Base-by-base conservation (phyloP, 2,888 invertebrate genomes). In the Drosophila basisetae region DNA sequence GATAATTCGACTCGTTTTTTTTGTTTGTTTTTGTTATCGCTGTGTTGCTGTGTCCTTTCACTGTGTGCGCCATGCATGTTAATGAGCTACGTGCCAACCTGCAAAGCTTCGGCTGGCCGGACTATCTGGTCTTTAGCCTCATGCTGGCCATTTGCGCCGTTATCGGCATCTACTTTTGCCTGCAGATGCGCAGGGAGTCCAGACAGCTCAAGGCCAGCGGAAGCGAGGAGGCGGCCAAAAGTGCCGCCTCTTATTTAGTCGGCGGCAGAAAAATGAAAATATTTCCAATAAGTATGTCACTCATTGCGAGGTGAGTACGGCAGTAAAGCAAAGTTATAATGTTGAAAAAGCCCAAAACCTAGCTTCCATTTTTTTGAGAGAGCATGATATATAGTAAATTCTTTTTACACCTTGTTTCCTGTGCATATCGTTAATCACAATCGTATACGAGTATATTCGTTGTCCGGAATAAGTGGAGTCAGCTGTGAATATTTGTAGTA, bases 151-250 rank as follows among this genome's bases (percentile, higher is more conserved):
- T 96, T 43, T 97, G 97, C 92, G 96, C 97, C 1, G 93, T 95
- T 16, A 96, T 98, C 54, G 98, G 98, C 0, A 93, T 97, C n/a
- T 97, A 96, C 91, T 97, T 96, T 93, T 97, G 97, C 1, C 95
- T 96, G 78, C 94, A 96, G 91, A 95, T 96, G 91, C 89, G 92
- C 0, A 80, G 84, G 4, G 92, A 93, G 43, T 75, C 91, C 2
- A 95, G 95, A 73, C 77, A 82, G 52, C 81, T 89, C 7, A 90
- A 89, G 63, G 68, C 76, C 31, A 50, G 68, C 9, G 86, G 70
- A 13, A 79, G 83, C 53, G 93, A 94, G 13, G 94, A 95, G 53
- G 94, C 94, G 80, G 95, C 95, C 59, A 73, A 6, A 6, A 89
- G 87, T 49, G 87, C 87, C 4, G 87, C 89, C 39, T 82, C 84